phyloP scores from a whole-genome alignment of 1,140 invertebrate species.

The Lucilia cuprina region DNA sequence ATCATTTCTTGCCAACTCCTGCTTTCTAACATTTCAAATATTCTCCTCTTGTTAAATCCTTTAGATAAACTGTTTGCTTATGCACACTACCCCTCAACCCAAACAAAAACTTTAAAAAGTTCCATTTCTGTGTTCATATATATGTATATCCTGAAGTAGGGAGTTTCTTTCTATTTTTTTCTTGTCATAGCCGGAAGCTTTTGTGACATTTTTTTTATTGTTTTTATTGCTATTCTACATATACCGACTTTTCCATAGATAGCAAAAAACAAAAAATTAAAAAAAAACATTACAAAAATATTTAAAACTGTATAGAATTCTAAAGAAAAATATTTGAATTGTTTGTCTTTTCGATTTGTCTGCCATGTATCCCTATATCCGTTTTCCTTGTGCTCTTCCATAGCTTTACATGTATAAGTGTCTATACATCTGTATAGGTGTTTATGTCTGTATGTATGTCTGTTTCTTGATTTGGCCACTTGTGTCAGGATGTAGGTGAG shows the following conservation, averaged over 20 bases:
- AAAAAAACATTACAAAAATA: background rate
- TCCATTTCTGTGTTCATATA: background rate
- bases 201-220: constrained; percentile 25
- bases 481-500: background rate
- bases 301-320: constrained; percentile 14
- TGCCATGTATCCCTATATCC: constrained; percentile 29
- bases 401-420: background rate
- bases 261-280: background rate
- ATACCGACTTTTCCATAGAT: background rate
- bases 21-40: background rate
- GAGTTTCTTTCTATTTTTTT: background rate
- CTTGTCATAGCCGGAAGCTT: constrained; percentile 26
- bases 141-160: background rate
- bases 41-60: constrained; percentile 16
- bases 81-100: too few species aligned
- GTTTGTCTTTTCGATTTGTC: constrained; percentile 35
- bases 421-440: background rate
- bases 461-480: background rate
- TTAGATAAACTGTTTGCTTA: constrained; percentile 28
- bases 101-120: too few species aligned
- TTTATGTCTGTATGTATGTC: background rate
- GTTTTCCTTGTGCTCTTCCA: background rate
- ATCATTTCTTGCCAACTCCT: constrained; percentile 5
- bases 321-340: constrained; percentile 29
- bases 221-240: background rate